Evolutionary conservation across 2,797 vertebrate genomes (phyloP).

Genomic region (Poeciliopsis infans): DNA sequence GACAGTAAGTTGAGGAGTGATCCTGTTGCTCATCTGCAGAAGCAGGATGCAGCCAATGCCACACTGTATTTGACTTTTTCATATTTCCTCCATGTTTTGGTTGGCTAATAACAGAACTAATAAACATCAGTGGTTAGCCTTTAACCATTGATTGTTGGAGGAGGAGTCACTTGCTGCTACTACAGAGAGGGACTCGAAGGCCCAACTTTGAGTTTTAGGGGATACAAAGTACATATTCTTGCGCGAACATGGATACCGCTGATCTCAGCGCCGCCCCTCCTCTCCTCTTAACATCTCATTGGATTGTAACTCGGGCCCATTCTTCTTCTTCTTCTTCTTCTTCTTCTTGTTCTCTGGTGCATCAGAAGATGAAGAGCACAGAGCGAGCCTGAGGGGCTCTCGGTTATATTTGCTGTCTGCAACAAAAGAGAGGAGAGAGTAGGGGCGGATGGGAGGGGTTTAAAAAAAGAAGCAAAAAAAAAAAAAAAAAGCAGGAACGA

Average conservation of each 20-base stretch:
- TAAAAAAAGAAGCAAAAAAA: conserved; percentile 13
- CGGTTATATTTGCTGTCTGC: conserved; percentile 79
- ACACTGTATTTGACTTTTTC: conserved; percentile 12
- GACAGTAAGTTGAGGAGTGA: conserved; percentile 68
- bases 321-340: too few species aligned
- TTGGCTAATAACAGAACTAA: conserved; percentile 6
- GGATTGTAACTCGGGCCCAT: conserved; percentile 37
- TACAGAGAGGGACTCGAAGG: conserved; percentile 30
- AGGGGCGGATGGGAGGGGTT: conserved; percentile 62
- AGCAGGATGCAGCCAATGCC: conserved; percentile 38
- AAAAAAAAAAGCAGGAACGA: conserved; percentile 43
- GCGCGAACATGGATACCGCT: conserved; percentile 24
- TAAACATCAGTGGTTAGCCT: conserved; percentile 7
- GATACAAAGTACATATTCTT: conserved; percentile 22
- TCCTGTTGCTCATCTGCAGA: conserved; percentile 46
- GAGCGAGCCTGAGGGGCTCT: conserved; percentile 64
- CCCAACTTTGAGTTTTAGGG: conserved; percentile 23
- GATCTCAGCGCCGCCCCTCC: conserved; percentile 39
- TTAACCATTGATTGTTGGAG: conserved; percentile 17
- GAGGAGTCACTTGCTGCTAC: conserved; percentile 30
- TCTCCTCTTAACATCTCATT: conserved; percentile 14
- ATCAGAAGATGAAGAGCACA: conserved; percentile 62
- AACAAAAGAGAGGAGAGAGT: conserved; percentile 61
- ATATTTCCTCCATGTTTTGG: neutral
- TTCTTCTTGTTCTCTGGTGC: conserved; percentile 45